A percentile compares a stretch with the other conserved stretches of the same genome.
Evolutionary conservation across 2,797 vertebrate genomes (phyloP).

Genomic region (Neosilurus hyrtlii): DNA sequence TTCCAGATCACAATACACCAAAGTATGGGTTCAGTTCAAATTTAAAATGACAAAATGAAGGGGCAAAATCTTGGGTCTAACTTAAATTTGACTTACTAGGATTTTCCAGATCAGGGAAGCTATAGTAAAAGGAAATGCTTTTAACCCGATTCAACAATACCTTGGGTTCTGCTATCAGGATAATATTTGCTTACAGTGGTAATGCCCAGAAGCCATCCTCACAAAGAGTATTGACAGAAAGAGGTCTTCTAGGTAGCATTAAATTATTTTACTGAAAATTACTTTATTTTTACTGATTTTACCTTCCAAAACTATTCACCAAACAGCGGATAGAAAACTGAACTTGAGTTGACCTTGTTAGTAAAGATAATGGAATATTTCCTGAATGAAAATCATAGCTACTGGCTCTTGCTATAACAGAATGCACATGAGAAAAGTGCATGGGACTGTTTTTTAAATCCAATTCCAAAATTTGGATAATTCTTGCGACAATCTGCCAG

Average conservation of each 20-base stretch:
- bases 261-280: not conserved
- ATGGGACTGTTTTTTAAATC: not conserved
- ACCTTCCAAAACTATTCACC: not conserved
- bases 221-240: too few species aligned
- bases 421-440: not conserved
- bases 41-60: too few species aligned
- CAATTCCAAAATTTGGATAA: too few species aligned
- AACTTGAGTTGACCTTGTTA: not conserved
- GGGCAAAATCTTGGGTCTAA: too few species aligned
- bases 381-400: not conserved
- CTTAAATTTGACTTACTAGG: too few species aligned
- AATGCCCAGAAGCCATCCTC: not conserved
- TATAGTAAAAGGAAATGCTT: not conserved
- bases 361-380: not conserved
- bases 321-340: not conserved
- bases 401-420: not conserved
- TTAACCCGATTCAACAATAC: not conserved
- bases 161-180: not conserved
- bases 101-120: too few species aligned
- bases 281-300: not conserved
- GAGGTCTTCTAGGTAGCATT: not conserved
- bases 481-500: not conserved
- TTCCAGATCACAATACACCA: too few species aligned
- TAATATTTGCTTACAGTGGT: not conserved
- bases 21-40: too few species aligned